Base-by-base conservation (phyloP, 2,113 vertebrate genomes). In the Silurus glanis region DNA sequence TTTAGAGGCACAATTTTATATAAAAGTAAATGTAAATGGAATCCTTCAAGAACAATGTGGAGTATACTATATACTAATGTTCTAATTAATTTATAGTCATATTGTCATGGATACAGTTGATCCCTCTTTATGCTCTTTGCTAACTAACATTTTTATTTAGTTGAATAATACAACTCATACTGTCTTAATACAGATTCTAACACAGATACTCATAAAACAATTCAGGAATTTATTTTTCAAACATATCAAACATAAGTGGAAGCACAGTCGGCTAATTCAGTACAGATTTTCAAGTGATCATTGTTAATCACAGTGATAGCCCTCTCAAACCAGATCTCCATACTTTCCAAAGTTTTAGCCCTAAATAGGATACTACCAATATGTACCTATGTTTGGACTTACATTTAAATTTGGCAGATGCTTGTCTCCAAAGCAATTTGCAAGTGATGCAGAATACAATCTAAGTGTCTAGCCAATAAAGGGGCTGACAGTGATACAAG, bases 261-360 rank as follows among this genome's bases (percentile, higher is more conserved):
- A 62, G 56, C 56, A 28, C 62, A 47, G 62, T 61, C 62, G 58
- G 9, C 71, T 75, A 59, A 62, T 75, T 84, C 83, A 76, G 56
- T 84, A 76, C 71, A 84, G 58, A 84, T 84, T 84, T 75, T 61
- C 19, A 61, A 76, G 58, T 76, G 58, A 25, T 84, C 83, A 76
- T 84, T 76, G 71, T 76, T 62, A 72, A 51, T 84, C 69, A 0
- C 8, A 69, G 17, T 75, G 55, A 84, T 45, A 72, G 67, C 47
- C n/a, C 75, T 49, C 56, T 84, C 45, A 47, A 69, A 84, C 75
- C 13, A 47, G 55, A 72, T 72, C 59, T n/a, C 49, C 28, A 61
- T 74, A 45, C 37, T 37, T 37, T 37, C 37, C 37, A 61, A 80
- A 61, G 78, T 58, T 79, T 79, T 19, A 79, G 9, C 8, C 28